Conservation (phyloP, 2,113 vertebrate genomes). For the Periophthalmodon schlosseri region DNA sequence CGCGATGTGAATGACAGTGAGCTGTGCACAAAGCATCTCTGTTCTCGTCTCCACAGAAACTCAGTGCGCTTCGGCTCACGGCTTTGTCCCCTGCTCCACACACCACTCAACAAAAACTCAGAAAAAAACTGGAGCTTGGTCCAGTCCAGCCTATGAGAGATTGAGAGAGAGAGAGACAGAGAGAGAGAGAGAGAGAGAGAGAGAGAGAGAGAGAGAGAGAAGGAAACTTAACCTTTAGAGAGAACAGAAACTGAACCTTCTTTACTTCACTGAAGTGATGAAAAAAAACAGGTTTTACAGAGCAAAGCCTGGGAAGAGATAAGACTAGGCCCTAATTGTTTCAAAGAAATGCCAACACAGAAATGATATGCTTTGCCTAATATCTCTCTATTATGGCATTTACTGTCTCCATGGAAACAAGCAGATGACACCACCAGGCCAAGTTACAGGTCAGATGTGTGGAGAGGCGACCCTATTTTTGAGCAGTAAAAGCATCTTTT, state of each 20-base stretch:
- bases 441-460: too few relatives aligned
- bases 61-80: neutral
- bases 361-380: too few relatives aligned
- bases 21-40: constrained; percentile 1
- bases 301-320: neutral
- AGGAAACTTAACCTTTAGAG: too few relatives aligned
- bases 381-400: too few relatives aligned
- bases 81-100: constrained; percentile 1
- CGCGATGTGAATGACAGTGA: constrained; percentile 5
- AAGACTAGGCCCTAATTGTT: neutral
- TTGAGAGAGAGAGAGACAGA: neutral
- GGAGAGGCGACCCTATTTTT: too few relatives aligned
- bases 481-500: too few relatives aligned
- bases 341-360: neutral
- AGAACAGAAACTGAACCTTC: neutral
- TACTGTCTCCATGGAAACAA: too few relatives aligned
- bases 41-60: constrained; percentile 5
- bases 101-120: constrained; percentile 2
- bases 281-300: neutral
- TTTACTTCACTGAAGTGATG: neutral
- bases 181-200: neutral
- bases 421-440: too few relatives aligned
- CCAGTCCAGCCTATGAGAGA: neutral
- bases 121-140: neutral
- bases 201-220: neutral